Base-by-base conservation (phyloP, 2,113 vertebrate species). In the Engystomops pustulosus region DNA sequence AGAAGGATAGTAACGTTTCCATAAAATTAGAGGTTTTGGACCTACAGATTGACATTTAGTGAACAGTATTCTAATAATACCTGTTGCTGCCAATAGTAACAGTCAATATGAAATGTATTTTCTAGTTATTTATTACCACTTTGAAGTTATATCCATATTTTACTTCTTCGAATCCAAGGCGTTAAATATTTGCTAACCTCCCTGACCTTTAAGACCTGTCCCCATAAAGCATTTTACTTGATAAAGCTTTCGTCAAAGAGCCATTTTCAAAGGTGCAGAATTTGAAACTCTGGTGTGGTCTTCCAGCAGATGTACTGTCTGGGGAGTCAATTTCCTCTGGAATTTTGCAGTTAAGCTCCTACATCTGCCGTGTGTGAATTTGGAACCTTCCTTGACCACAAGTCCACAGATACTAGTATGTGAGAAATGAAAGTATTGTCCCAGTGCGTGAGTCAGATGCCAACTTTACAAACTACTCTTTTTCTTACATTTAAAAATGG, bases 271-370 rank as follows among this genome's bases (percentile, higher is more conserved):
- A 81, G 18, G 49, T 86, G 58, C 45, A 85, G 49, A 83, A 85
- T 82, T 79, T 51, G 71, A 84, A 80, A 72, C 83, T 65, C 36
- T 82, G 47, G 47, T 62, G 6, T 58, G 70, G 10, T 86, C 86
- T 89, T 87, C 25, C 53, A 80, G 89, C 36, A 87, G 41, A 23
- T 41, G 67, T 70, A 67, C 74, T 86, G 82, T 81, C 77, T 83
- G 55, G 34, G 49, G 67, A 84, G 86, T 84, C 86, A 89, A 87
- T 86, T 83, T 84, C 88, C 85, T 86, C 60, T 86, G 88, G 88
- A 86, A 91, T 90, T 87, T 87, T 87, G 82, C 84, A 86, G 74
- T 87, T 85, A 86, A 84, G 55, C 85, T 87, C 88, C 86, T 81
- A 86, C 87, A 91, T 84, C 80, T 88, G 76, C 51, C 74, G 47